Evolutionary conservation across 2,888 invertebrate species (phyloP), one percentile per base, ranked within the genome.

Genomic region (Pristionchus fissidentatus): DNA sequence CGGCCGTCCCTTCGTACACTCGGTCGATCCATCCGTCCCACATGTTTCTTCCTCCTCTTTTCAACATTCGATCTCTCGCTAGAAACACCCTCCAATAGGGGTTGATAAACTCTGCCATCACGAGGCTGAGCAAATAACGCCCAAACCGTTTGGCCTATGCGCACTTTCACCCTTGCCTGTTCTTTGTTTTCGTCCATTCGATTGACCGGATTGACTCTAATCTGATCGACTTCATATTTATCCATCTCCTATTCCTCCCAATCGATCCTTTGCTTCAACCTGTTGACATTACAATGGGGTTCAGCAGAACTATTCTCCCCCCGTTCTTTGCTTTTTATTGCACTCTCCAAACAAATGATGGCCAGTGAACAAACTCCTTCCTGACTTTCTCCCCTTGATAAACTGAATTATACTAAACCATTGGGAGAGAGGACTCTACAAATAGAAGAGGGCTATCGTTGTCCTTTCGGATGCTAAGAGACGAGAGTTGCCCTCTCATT

Each of bases 41-140:
- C 66, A 66, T 66, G 66, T 66, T 66, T 66, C 66, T n/a, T n/a
- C n/a, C n/a, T n/a, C n/a, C n/a, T n/a, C 66, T 66, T 38, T 66
- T 41, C 66, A 66, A 38, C 66, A 38, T 66, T 38, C 66, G n/a
- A 66, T 66, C 38, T 35, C 66, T 15, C 66, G 66, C 35, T 38
- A 29, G 66, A 66, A 32, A 38, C 22, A 2, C 62, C 62, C 32
- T 62, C n/a, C n/a, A n/a, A n/a, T n/a, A n/a, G n/a, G n/a, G n/a
- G n/a, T n/a, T 32, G 62, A 62, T 62, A 62, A 62, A 29, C 32
- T 29, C 1, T 60, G 66, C 66, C 66, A 19, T 66, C 1, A 22
- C 19, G 22, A 22, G 66, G 38, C 38, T 66, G 66, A 13, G 38
- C 66, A 66, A 66, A 66, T 41, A 66, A 38, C 35, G 38, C 38